Evolutionary conservation across 2,797 vertebrate species (phyloP).

Genomic region (Morelia viridis): DNA sequence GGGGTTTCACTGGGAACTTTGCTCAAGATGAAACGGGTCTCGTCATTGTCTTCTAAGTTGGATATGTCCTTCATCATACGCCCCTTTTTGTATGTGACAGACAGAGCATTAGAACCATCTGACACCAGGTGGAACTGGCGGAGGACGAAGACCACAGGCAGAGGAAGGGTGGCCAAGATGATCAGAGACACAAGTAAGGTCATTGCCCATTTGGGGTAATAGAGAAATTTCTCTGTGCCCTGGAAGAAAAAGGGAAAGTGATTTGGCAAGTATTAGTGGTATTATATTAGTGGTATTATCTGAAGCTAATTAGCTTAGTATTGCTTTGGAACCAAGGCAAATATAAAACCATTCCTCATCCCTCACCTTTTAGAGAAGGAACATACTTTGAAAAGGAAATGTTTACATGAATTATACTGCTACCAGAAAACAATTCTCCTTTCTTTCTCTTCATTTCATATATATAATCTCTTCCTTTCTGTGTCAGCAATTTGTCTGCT

Average conservation of each 20-base stretch:
- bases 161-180: constrained; percentile 85
- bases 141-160: constrained; percentile 87
- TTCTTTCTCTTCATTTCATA: neutral
- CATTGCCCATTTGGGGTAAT: constrained; percentile 93
- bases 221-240: constrained; percentile 87
- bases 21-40: constrained; percentile 95
- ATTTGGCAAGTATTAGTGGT: neutral
- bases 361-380: neutral
- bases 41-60: constrained; percentile 92
- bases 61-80: constrained; percentile 97
- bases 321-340: neutral
- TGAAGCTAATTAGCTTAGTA: neutral
- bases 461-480: neutral
- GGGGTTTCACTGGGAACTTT: constrained; percentile 91
- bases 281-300: neutral
- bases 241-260: constrained; percentile 48
- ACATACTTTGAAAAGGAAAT: neutral
- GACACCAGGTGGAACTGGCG: constrained; percentile 91
- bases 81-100: constrained; percentile 95
- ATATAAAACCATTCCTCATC: neutral
- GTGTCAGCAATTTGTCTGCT: neutral
- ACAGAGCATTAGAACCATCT: constrained; percentile 94
- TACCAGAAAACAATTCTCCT: neutral
- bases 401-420: neutral
- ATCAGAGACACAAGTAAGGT: constrained; percentile 89